Conservation (phyloP, 1,140 invertebrate genomes). For the Drosophila sp. region DNA sequence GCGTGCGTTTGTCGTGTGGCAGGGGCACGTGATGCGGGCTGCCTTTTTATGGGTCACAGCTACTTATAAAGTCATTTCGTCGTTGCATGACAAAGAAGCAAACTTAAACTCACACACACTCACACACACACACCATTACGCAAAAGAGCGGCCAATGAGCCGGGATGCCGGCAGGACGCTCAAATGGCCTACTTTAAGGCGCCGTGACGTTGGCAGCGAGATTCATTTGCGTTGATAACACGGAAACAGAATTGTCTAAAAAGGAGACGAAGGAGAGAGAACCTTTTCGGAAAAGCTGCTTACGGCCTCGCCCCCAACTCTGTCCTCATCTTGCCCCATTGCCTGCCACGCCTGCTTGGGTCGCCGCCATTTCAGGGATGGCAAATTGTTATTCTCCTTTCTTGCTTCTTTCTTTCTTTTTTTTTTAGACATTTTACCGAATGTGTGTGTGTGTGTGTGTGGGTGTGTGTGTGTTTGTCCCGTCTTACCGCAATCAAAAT, state of each 20-base stretch:
- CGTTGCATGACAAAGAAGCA: constrained; percentile 49
- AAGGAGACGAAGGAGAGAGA: neutral
- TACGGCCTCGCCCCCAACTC: constrained; percentile 22
- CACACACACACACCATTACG: constrained; percentile 1
- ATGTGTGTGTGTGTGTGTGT: constrained; percentile 2
- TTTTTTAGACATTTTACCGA: no score
- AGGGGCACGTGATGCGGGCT: constrained; percentile 24
- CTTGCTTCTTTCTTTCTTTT: neutral
- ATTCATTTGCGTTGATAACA: constrained; percentile 71
- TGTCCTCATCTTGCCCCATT: constrained; percentile 54
- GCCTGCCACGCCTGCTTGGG: constrained; percentile 58
- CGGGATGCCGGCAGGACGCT: constrained; percentile 12
- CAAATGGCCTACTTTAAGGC: constrained; percentile 57
- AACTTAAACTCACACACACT: constrained; percentile 30
- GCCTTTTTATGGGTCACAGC: constrained; percentile 60
- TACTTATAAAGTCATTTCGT: constrained; percentile 74
- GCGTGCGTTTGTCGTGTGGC: constrained; percentile 17
- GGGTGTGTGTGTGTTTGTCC: constrained; percentile 42
- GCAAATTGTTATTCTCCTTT: constrained; percentile 44
- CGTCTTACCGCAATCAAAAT: constrained; percentile 80
- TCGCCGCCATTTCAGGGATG: constrained; percentile 21
- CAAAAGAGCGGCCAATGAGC: neutral
- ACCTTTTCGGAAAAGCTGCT: constrained; percentile 57
- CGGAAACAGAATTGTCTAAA: constrained; percentile 30
- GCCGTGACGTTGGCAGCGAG: constrained; percentile 43